Conservation (phyloP, 2,797 vertebrate genomes). For the Pantherophis vulpinus region DNA sequence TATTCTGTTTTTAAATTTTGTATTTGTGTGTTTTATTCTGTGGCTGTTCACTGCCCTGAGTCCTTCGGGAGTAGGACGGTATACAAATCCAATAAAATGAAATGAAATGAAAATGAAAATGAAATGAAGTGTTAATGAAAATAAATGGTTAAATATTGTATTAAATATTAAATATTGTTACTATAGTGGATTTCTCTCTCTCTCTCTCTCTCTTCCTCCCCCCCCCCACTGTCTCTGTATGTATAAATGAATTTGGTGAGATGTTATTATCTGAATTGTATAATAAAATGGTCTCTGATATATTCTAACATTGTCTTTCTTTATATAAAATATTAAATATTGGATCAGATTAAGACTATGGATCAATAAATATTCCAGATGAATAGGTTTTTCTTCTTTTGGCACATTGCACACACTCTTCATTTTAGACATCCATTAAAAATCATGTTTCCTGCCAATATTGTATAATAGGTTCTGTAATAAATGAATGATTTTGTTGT, state of each 20-base stretch:
- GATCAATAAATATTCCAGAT: conserved; percentile 17
- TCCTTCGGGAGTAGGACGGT: no score
- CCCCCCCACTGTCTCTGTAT: background rate
- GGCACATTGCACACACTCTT: conserved; percentile 6
- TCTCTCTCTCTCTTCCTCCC: no score
- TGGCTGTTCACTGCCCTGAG: no score
- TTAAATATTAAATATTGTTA: background rate
- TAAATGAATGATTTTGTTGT: conserved; percentile 32
- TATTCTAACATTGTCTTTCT: background rate
- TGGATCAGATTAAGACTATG: conserved; percentile 1
- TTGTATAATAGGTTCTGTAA: background rate
- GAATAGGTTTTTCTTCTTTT: background rate
- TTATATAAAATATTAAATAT: background rate
- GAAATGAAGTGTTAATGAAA: background rate
- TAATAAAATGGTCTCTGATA: background rate
- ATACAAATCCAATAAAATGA: no score
- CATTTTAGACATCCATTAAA: conserved; percentile 26
- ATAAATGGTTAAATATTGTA: background rate
- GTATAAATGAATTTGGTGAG: background rate
- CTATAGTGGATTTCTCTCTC: background rate
- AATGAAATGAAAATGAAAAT: no score
- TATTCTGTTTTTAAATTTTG: no score
- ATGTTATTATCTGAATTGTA: background rate
- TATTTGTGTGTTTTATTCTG: no score
- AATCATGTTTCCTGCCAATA: background rate